Percentiles rank a stretch among this genome's conserved stretches.
These are phyloP conservation scores for Pristis pectinata DNA, from an alignment of 2,797 vertebrate species.

Conservation along the genomic window DNA sequence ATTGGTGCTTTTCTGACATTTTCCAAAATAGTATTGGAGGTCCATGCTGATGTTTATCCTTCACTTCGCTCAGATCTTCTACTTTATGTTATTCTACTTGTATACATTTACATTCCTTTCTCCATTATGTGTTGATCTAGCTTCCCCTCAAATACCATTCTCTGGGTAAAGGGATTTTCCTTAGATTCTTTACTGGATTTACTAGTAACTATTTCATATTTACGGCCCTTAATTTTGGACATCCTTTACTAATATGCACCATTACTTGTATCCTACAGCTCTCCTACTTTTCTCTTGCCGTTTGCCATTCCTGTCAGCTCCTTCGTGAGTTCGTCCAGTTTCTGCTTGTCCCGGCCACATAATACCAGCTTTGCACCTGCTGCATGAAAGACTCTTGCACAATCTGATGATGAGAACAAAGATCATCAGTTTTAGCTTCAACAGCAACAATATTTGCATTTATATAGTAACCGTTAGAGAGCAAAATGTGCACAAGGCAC, in stretches of 20 bases:
- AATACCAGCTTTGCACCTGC: slow-evolving; percentile 78
- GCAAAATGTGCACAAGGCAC: neutral
- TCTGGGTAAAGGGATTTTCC: neutral
- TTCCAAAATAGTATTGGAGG: neutral
- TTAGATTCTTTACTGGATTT: neutral
- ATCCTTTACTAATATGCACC: neutral
- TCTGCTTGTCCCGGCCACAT: slow-evolving; percentile 72
- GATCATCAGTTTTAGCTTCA: neutral
- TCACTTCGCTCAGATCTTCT: too few species aligned
- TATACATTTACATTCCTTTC: neutral
- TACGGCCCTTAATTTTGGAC: neutral
- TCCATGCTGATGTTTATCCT: too few species aligned
- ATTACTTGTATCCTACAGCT: too few species aligned
- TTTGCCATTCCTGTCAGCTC: slow-evolving; percentile 57
- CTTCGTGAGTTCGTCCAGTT: slow-evolving; percentile 66
- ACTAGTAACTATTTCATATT: neutral
- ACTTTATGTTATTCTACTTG: too few species aligned
- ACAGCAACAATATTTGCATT: neutral
- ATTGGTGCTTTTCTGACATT: neutral
- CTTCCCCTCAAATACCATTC: neutral
- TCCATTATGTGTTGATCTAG: neutral
- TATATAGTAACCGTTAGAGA: neutral
- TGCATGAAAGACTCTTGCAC: slow-evolving; percentile 76
- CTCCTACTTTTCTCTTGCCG: slow-evolving; percentile 49
- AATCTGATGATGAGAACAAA: slow-evolving; percentile 62